Base-by-base conservation (phyloP, 92 coral and sea anemone genomes). In the Phenganax marumi region DNA sequence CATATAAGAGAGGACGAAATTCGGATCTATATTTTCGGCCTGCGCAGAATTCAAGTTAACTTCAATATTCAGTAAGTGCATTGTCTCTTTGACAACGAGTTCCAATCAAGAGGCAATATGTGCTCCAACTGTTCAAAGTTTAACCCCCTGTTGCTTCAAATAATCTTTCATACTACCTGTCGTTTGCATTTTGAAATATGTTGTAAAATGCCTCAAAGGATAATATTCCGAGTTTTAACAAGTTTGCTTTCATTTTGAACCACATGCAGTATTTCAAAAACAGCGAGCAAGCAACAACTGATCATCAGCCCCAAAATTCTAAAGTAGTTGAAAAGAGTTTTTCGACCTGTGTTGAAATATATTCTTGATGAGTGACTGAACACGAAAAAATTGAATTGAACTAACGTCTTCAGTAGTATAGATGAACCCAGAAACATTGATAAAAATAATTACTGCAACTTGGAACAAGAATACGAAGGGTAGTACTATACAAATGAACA, bases 231-330 rank as follows among this genome's bases (percentile, higher is more conserved):
- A 66, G 43, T 25, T 33, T 33, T 33, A 19, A 66, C 49, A 66
- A 66, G 52, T 55, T 76, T 76, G 68, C 54, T 76, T 76, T 76
- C 52, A 76, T 76, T 76, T 48, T 39, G 65, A 48, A 62, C 81
- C 81, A 76, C 81, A 76, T 55, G 81, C 68, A 54, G 54, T 54
- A 76, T 76, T 76, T 76, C 23, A 8, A 66, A 66, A 66, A 66
- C 50, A 66, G 50, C 0, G 65, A 33, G 43, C 8, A 58, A 5
- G 33, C 22, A 62, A 19, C 0, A 25, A 10, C 72, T 25, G 9
- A 66, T 25, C 72, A 66, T 2, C 72, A n/a, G n/a, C 12, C 12
- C 17, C 6, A 25, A 66, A 25, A 62, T 62, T 62, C 43, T 19
- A 19, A 6, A n/a, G 9, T 39, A 18, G 6, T 56, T 33, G 43